Percentiles rank a stretch among this genome's conserved stretches.
phyloP scores from a whole-genome alignment of 2,113 vertebrate species.

The Myanophis thanlyinensis region DNA sequence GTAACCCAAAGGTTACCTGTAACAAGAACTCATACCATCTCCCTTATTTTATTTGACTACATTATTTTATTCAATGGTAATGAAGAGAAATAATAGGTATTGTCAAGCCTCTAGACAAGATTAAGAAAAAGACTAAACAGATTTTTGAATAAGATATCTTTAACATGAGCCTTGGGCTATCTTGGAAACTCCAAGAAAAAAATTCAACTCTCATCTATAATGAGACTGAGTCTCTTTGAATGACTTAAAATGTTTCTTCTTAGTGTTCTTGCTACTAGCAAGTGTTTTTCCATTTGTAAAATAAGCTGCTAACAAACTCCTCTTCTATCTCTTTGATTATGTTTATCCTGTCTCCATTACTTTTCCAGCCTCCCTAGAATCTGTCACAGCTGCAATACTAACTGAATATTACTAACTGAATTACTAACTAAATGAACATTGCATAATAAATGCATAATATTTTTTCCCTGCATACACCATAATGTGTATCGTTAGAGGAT shows the following conservation, averaged over 20 bases:
- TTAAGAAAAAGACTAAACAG: background rate
- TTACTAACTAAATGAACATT: background rate
- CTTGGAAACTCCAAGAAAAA: background rate
- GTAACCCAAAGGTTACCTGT: background rate
- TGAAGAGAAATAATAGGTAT: background rate
- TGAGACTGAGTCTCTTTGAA: background rate
- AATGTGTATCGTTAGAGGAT: background rate
- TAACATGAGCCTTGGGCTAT: background rate
- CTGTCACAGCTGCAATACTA: background rate
- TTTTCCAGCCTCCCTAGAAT: background rate
- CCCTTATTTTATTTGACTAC: background rate
- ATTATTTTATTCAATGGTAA: background rate
- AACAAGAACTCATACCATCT: background rate
- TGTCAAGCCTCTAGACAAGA: background rate
- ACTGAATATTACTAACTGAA: too few species aligned
- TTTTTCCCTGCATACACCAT: background rate
- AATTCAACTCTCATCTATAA: background rate
- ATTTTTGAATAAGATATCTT: background rate
- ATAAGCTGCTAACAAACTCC: background rate
- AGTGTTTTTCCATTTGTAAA: background rate
- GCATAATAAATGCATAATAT: background rate
- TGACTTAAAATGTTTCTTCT: background rate
- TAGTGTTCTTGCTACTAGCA: background rate
- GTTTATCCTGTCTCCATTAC: background rate
- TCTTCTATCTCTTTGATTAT: background rate